Conservation (phyloP, 2,113 vertebrate genomes). For the Protobothrops mucrosquamatus region DNA sequence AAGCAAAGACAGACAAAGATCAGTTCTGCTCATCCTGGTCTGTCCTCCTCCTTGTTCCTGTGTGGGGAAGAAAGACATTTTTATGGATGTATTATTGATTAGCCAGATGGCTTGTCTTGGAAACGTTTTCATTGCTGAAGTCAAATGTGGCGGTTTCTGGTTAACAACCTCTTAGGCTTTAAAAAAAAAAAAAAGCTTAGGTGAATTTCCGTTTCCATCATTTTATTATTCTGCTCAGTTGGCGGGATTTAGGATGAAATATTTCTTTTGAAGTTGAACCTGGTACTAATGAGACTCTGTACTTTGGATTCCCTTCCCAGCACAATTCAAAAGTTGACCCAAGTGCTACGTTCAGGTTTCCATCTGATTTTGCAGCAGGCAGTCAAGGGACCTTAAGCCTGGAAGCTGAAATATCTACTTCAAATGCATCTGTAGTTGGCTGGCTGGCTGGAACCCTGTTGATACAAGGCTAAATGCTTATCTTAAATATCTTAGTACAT, state of each 20-base stretch:
- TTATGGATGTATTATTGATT: not conserved
- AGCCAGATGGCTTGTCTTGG: not conserved
- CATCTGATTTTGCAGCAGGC: not conserved
- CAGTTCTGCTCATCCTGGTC: not conserved
- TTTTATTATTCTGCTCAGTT: not conserved
- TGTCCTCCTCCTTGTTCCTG: not conserved
- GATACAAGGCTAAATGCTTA: not conserved
- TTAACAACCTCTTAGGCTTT: not conserved
- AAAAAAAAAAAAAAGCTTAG: not conserved
- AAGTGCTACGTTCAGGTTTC: not conserved
- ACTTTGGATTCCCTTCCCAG: constrained; percentile 1
- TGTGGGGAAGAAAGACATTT: not conserved
- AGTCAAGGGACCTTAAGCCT: not conserved
- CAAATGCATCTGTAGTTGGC: not conserved
- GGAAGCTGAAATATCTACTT: not conserved
- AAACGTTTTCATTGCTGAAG: not conserved
- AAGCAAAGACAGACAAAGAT: not conserved
- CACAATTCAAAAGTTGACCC: not conserved
- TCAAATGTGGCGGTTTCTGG: not conserved
- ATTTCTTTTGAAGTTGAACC: not conserved
- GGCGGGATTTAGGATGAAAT: not conserved
- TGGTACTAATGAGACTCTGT: not conserved
- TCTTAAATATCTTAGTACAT: too few relatives aligned
- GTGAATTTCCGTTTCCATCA: not conserved
- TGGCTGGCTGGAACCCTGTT: not conserved